These are phyloP conservation scores for Ploceus nigricollis DNA, from an alignment of 2,113 vertebrate genomes.

Conservation along the genomic window DNA sequence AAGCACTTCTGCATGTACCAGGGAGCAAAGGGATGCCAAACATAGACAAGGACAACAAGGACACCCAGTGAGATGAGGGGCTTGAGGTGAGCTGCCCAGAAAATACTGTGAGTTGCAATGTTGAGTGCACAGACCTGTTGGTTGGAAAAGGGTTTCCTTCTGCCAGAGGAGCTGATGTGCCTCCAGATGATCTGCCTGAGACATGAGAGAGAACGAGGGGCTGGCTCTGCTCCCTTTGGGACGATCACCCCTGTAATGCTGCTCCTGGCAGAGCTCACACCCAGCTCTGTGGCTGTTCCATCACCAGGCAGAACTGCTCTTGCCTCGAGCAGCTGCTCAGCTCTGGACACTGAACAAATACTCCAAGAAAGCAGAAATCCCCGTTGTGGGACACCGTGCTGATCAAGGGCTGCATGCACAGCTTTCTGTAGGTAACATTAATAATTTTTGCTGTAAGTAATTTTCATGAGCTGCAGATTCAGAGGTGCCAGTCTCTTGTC, in stretches of 20 bases:
- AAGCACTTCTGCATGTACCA: accelerated
- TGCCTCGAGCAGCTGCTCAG: not conserved
- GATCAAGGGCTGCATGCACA: not conserved
- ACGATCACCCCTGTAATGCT: not conserved
- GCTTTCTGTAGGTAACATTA: not conserved
- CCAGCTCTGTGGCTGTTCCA: not conserved
- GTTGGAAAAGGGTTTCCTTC: not conserved
- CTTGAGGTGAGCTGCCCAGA: not conserved
- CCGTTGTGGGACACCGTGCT: accelerated
- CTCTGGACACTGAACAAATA: not conserved
- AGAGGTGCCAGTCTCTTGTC: not conserved
- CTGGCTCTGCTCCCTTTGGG: not conserved
- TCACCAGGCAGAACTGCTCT: not conserved
- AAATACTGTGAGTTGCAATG: not conserved
- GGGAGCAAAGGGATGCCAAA: not conserved
- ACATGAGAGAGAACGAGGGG: not conserved
- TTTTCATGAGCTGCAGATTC: not conserved
- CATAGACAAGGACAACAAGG: not conserved
- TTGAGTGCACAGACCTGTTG: not conserved
- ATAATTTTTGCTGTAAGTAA: not conserved
- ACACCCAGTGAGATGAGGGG: not conserved
- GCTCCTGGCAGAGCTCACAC: not conserved
- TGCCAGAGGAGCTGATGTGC: not conserved
- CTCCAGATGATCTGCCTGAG: not conserved
- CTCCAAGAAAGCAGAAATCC: not conserved